Base-by-base conservation (phyloP, 2,888 invertebrate species). In the Atherix ibis region DNA sequence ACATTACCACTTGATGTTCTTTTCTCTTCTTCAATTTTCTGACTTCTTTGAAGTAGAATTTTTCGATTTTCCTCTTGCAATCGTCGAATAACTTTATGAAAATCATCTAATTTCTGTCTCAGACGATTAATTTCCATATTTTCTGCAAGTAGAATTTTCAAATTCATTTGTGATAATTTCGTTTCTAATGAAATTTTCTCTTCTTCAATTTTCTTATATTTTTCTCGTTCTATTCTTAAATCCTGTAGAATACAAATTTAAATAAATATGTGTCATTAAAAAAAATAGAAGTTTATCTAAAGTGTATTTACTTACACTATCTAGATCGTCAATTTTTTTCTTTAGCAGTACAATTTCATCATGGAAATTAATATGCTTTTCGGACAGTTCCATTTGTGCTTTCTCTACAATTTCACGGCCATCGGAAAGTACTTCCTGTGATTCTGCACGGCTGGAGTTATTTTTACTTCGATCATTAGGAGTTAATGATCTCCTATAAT, bases 111-210 rank as follows among this genome's bases (percentile, higher is more conserved):
- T 30, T 36, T 40, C 6, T 32, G 31, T 18, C 38, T 40, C 10
- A 38, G 28, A 9, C 38, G 37, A 16, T 36, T 40, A 3, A 38
- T 22, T 34, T 38, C 40, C n/a, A 36, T 30, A 24, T 36, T 38
- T 27, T 38, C 36, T n/a, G 30, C 28, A 13, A 37, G 9, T 19
- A 29, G 30, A 22, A 34, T 33, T 19, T 37, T 37, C 27, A 37
- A 30, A 31, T 37, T 31, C 6, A 36, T 24, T 32, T 40, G 32
- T 3, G 37, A 34, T 6, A 40, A 17, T 24, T 25, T 31, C 8
- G 27, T 18, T 22, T 40, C 38, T 3, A 38, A 6, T 14, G n/a
- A 17, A 8, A 17, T 12, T n/a, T 36, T 40, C 18, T 40, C 40
- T 5, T 8, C 14, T 4, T 29, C 8, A 4, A 40, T n/a, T 32